Conservation (phyloP, 2,113 vertebrate species). For the Rhinogobius similis region DNA sequence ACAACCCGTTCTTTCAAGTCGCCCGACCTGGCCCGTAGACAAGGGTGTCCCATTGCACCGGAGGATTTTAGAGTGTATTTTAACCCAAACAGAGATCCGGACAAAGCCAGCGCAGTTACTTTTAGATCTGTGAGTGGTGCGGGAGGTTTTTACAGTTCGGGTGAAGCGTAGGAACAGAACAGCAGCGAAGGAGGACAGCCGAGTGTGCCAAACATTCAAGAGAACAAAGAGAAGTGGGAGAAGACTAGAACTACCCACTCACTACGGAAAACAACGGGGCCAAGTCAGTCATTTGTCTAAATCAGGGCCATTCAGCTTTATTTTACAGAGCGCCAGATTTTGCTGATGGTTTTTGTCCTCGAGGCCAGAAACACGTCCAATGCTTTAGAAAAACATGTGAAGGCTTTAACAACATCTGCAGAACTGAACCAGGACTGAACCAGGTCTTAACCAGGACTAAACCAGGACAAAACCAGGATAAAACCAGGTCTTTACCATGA, state of each 20-base stretch:
- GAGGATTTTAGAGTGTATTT: slow-evolving; percentile 63
- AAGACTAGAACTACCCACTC: not conserved
- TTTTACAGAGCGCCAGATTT: too few species aligned
- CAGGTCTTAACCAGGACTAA: too few species aligned
- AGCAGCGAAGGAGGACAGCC: slow-evolving; percentile 1
- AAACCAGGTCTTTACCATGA: too few species aligned
- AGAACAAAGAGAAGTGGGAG: not conserved
- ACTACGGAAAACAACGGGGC: not conserved
- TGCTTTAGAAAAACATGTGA: too few species aligned
- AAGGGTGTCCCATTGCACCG: slow-evolving; percentile 64
- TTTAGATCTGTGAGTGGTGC: slow-evolving; percentile 69
- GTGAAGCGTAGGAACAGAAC: slow-evolving; percentile 46
- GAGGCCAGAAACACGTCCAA: too few species aligned
- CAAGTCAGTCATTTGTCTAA: too few species aligned
- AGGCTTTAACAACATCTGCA: too few species aligned
- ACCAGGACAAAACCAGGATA: too few species aligned
- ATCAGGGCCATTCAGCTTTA: too few species aligned
- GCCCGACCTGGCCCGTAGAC: slow-evolving; percentile 49
- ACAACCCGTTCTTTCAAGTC: slow-evolving; percentile 40
- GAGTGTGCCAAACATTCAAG: not conserved
- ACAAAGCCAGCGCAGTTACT: slow-evolving; percentile 54
- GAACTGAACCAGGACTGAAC: too few species aligned
- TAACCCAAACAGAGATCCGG: slow-evolving; percentile 66
- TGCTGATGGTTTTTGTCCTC: too few species aligned
- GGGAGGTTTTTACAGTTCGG: slow-evolving; percentile 27